Evolutionary conservation across 2,888 invertebrate species (phyloP).

Genomic region (Limenitis camilla): DNA sequence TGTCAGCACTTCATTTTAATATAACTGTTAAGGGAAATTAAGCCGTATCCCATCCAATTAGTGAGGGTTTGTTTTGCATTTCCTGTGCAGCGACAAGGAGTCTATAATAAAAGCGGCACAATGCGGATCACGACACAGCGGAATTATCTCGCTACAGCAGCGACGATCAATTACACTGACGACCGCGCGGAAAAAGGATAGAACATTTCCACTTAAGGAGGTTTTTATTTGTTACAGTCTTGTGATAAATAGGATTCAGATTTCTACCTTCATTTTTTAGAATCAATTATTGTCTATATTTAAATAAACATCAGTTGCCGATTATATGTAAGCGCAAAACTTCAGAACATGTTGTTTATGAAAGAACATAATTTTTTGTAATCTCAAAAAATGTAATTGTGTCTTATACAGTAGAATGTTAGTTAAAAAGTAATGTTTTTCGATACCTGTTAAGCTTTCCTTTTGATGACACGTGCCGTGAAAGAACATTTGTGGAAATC

Average conservation of each 20-base stretch:
- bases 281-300: no score
- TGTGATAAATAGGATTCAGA: neutral
- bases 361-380: no score
- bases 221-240: constrained; percentile 33
- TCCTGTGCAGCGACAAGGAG: constrained; percentile 41
- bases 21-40: constrained; percentile 24
- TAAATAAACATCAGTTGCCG: no score
- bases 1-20: constrained; percentile 20
- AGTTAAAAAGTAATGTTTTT: no score
- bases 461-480: no score
- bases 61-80: constrained; percentile 55
- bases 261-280: neutral
- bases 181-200: constrained; percentile 55
- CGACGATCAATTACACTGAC: constrained; percentile 68
- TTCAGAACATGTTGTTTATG: no score
- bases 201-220: constrained; percentile 33
- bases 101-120: constrained; percentile 54
- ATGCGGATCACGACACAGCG: constrained; percentile 68
- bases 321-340: no score
- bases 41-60: constrained; percentile 28
- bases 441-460: no score
- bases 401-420: no score
- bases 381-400: no score
- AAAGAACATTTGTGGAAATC: no score
- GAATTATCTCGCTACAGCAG: constrained; percentile 65